Percentiles rank a stretch among this genome's conserved stretches.
phyloP scores from a whole-genome alignment of 1,140 invertebrate species.

The Leptestheria dahalacensis region DNA sequence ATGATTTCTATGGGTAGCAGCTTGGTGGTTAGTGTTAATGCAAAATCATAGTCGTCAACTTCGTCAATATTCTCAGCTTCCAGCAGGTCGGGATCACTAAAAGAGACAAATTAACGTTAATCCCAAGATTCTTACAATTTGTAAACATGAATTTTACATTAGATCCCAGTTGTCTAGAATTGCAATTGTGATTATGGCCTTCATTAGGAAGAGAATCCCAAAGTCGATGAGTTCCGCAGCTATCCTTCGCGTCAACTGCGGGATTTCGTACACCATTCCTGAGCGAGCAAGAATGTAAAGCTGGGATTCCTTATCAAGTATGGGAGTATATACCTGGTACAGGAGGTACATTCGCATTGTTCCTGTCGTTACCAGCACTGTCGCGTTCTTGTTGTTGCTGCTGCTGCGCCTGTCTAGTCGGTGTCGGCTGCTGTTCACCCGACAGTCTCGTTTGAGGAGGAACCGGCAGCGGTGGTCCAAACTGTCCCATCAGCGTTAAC shows the following conservation, averaged over 20 bases:
- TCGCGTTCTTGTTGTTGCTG: background rate
- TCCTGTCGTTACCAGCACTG: background rate
- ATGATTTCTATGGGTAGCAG: constrained; percentile 1
- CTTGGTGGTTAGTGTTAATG: background rate
- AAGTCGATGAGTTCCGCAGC: constrained; percentile 5
- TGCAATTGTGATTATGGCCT: constrained; percentile 3
- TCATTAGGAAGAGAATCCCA: constrained; percentile 5
- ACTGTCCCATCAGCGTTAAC: background rate
- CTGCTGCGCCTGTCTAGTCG: background rate
- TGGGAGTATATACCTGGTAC: background rate
- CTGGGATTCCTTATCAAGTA: background rate
- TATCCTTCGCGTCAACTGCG: background rate
- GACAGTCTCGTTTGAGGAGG: background rate
- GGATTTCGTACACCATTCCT: constrained; percentile 5
- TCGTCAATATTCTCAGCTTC: background rate
- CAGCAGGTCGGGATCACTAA: background rate
- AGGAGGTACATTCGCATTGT: background rate
- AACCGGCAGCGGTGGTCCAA: background rate
- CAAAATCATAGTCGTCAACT: constrained; percentile 4
- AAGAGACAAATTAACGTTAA: background rate
- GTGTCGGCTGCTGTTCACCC: background rate
- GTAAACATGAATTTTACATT: background rate
- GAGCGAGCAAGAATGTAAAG: background rate
- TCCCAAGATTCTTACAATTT: no score
- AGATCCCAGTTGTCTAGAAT: constrained; percentile 2